phyloP scores from a whole-genome alignment of 2,888 invertebrate genomes.

The Bruchidius siliquastri region DNA sequence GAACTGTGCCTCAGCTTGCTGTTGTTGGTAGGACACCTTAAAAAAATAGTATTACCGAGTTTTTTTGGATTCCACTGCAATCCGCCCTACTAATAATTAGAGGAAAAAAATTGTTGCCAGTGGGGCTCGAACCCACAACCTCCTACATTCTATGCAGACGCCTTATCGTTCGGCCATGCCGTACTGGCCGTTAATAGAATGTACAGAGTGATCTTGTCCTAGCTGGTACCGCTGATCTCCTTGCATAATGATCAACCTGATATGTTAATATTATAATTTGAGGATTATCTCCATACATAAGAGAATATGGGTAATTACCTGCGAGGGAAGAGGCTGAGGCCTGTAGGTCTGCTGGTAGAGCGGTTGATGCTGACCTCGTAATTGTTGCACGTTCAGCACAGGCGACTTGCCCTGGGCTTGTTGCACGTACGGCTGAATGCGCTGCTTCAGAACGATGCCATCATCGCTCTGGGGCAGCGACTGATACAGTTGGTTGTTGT shows the following conservation, averaged over 20 bases:
- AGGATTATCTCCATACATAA: background rate
- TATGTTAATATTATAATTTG: too few relatives aligned
- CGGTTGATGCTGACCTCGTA: slow-evolving; percentile 53
- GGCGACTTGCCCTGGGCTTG: slow-evolving; percentile 44
- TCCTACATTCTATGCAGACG: too few relatives aligned
- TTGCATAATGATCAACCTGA: too few relatives aligned
- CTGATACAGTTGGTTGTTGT: slow-evolving; percentile 75
- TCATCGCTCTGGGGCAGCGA: slow-evolving; percentile 68
- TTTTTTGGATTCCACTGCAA: too few relatives aligned
- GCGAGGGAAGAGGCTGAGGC: slow-evolving; percentile 29
- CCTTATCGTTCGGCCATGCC: too few relatives aligned
- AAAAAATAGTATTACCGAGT: background rate
- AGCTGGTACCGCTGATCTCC: too few relatives aligned
- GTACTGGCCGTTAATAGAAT: too few relatives aligned
- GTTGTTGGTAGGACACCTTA: slow-evolving; percentile 53
- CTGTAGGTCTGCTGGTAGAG: slow-evolving; percentile 44
- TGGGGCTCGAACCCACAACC: too few relatives aligned
- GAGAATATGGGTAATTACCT: slow-evolving; percentile 17
- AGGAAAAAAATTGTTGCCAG: too few relatives aligned
- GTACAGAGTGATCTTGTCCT: too few relatives aligned
- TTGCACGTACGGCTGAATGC: slow-evolving; percentile 70
- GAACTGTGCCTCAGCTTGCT: slow-evolving; percentile 61
- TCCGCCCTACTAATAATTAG: too few relatives aligned
- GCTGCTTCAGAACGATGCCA: slow-evolving; percentile 67
- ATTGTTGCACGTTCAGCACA: slow-evolving; percentile 57